These are phyloP conservation scores for Myiothlypis coronata DNA, from an alignment of 2,797 vertebrate species.

Conservation along the genomic window DNA sequence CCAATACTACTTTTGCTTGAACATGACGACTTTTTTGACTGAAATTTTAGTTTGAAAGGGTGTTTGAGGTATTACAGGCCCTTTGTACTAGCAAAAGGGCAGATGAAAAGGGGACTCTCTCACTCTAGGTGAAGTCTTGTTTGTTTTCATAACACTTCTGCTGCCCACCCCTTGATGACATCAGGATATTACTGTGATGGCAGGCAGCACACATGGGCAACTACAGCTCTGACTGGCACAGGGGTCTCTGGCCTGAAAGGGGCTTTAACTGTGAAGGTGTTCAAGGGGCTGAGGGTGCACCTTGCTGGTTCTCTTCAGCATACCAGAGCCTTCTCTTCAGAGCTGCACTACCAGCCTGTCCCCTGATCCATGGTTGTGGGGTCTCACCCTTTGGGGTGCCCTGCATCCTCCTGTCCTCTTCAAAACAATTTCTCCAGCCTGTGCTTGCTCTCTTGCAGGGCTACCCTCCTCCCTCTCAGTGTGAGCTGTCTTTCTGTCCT, in stretches of 20 bases:
- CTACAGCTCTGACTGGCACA: not conserved
- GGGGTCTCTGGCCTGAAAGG: not conserved
- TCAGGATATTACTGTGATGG: not conserved
- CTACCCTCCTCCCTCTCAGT: accelerated
- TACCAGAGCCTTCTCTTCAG: not conserved
- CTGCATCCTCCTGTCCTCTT: not conserved
- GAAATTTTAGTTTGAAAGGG: not conserved
- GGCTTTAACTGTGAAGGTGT: not conserved
- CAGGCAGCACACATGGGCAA: accelerated
- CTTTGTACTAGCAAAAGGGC: not conserved
- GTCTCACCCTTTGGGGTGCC: not conserved
- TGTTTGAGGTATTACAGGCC: not conserved
- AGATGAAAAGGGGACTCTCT: not conserved
- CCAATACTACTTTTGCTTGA: not conserved
- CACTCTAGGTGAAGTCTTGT: not conserved
- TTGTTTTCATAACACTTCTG: not conserved
- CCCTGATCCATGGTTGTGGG: accelerated
- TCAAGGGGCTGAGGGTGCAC: not conserved
- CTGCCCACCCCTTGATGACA: too few relatives aligned
- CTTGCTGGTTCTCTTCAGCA: not conserved
- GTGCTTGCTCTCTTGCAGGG: not conserved
- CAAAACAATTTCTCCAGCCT: not conserved
- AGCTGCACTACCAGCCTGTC: not conserved
- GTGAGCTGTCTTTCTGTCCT: not conserved
- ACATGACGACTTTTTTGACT: not conserved